Base-by-base conservation (phyloP, 2,888 invertebrate species). In the Drosophila mimetica region DNA sequence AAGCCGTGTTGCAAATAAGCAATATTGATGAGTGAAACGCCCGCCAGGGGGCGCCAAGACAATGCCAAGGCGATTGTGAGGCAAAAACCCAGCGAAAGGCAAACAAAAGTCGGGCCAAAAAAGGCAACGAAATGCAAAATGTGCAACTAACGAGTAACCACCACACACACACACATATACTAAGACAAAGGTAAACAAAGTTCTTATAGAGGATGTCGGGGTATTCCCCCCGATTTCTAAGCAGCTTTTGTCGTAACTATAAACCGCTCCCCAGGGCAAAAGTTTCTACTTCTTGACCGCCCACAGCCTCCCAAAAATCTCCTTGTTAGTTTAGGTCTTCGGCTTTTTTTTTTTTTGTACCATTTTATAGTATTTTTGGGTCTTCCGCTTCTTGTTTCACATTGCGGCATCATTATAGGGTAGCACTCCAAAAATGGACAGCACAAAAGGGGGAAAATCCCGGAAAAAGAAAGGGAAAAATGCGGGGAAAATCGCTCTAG, bases 11-110 rank as follows among this genome's bases (percentile, higher is more conserved):
- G 83, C 79, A 87, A 82, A 84, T 86, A 84, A 84, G 83, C 88
- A 86, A 77, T 88, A 87, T 84, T 88, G 84, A 84, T 84, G 88
- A 75, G 86, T 75, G 74, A 66, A 54, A 71, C 59, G 64, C 70
- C 47, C 37, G 42, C 58, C 39, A 25, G 25, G 51, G 30, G 63
- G 65, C 63, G 42, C 65, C 63, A 42, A 51, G 63, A 64, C 63
- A 64, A 50, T 50, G 65, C 28, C 63, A 42, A 51, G 41, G 60
- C 60, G 34, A 47, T 47, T 46, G 46, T 22, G 20, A 44, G 58
- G 9, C 59, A 28, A 9, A 25, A 25, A 50, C 14, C 34, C 20
- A 14, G n/a, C 8, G 11, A 30, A 22, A 65, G 11, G 20, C 48
- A 64, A 55, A 70, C 79, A 70, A 77, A 83, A 65, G 57, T 54